phyloP scores from a whole-genome alignment of 1,140 invertebrate species.

The Amphibalanus amphitrite region DNA sequence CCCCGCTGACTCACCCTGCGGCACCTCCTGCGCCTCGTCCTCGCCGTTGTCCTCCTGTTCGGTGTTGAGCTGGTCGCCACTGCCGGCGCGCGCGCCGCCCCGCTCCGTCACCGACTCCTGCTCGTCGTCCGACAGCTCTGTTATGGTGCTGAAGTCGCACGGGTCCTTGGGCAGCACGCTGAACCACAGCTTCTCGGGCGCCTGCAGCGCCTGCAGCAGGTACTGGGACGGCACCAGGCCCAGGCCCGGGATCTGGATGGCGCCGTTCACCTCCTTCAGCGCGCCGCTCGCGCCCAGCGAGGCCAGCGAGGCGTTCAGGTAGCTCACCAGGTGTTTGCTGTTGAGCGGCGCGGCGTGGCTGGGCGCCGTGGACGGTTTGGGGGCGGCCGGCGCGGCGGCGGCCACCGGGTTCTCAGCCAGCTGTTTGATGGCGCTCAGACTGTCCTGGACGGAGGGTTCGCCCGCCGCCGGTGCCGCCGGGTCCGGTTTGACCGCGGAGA shows the following conservation, averaged over 20 bases:
- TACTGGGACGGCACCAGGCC: conserved; percentile 18
- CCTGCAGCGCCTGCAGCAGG: conserved; percentile 16
- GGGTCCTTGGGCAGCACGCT: conserved; percentile 40
- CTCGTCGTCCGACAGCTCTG: conserved; percentile 13
- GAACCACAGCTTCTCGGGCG: conserved; percentile 36
- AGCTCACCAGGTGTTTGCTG: not conserved
- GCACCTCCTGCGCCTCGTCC: conserved; percentile 24
- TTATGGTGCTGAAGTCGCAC: conserved; percentile 35
- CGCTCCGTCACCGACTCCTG: not conserved
- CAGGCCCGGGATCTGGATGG: conserved; percentile 12
- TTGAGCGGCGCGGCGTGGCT: not conserved
- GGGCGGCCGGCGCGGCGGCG: no score
- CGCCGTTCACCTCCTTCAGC: conserved; percentile 17
- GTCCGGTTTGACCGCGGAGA: not conserved
- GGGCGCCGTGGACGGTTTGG: no score
- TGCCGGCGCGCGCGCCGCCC: no score
- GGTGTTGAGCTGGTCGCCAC: not conserved
- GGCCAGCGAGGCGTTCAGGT: conserved; percentile 8
- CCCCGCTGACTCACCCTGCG: conserved; percentile 42
- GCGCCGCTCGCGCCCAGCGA: conserved; percentile 22
- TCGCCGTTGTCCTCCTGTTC: not conserved
- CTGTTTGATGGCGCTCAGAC: not conserved
- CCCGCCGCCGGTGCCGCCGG: no score
- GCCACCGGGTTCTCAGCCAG: not conserved
- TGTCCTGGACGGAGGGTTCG: not conserved